Evolutionary conservation across 2,888 invertebrate genomes (phyloP).

Genomic region (Metallyticus violacea): DNA sequence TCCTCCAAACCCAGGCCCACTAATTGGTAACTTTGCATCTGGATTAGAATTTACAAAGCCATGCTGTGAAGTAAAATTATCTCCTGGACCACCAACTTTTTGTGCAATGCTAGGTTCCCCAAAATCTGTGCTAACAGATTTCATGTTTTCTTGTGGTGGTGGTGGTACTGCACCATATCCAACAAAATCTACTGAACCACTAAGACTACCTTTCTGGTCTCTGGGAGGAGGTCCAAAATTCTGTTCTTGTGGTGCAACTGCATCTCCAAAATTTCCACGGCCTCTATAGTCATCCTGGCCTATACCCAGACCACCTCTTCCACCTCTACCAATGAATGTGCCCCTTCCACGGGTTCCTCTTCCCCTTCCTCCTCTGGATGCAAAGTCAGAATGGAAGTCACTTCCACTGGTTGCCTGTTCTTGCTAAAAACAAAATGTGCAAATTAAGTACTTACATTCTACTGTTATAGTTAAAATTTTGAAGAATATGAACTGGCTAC

Average conservation of each 20-base stretch:
- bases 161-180: neutral
- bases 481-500: neutral
- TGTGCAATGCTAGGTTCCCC: neutral
- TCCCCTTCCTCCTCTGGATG: neutral
- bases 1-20: neutral
- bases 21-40: neutral
- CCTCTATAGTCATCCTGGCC: slow-evolving; percentile 1
- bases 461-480: too few species aligned
- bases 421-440: too few species aligned
- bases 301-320: neutral
- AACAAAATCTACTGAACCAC: neutral
- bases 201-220: neutral
- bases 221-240: neutral
- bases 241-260: neutral
- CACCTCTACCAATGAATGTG: neutral
- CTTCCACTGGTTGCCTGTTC: neutral
- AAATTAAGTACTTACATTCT: too few species aligned
- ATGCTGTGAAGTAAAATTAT: neutral
- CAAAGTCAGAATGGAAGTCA: neutral
- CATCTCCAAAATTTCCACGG: neutral
- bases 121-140: neutral
- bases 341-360: neutral
- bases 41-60: neutral
- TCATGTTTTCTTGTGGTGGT: neutral
- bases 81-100: neutral